Evolutionary conservation across 92 coral and sea anemone species (phyloP), one percentile per base, ranked within the genome.

Genomic region (Nematostella vectensis): DNA sequence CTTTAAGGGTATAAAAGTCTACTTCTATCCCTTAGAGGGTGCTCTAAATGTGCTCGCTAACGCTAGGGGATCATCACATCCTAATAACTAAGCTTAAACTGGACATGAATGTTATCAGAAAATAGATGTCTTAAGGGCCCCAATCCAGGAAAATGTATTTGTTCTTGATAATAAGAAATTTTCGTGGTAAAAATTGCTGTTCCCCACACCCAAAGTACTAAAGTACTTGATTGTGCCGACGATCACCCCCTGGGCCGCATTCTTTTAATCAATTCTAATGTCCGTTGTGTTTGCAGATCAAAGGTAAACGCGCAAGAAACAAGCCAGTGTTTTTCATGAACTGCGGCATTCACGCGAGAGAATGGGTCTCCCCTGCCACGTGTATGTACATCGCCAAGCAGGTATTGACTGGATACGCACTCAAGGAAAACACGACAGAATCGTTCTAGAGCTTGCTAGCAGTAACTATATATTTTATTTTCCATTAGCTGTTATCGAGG

Each of bases 321-420:
- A 78, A 78, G 53, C 72, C 72, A 10, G 63, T 69, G 21, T 83
- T 83, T 55, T 83, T 83, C 54, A 83, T 83, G 69, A 83, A 83
- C 54, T 83, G 94, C 51, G 94, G 94, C 4, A 83, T 83, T 36
- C 94, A 83, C 50, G 74, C 94, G 1, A 45, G 94, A 8, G 94
- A 83, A 45, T 83, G 94, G 94, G 78, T 83, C 2, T 63, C 94
- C 4, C 94, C 78, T 10, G 94, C 94, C 12, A 83, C 87, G 0
- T 83, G 94, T 43, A 83, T 83, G 83, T 83, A 69, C 76, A 79
- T 83, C 58, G 74, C 82, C 23, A 74, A 73, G 37, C 83, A 83
- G 87, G 94, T 83, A 52, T 6, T 6, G n/a, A n/a, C n/a, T n/a
- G n/a, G n/a, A n/a, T n/a, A n/a, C n/a, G n/a, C n/a, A n/a, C n/a